Evolutionary conservation across 2,888 invertebrate genomes (phyloP).

Genomic region (Cephus runcator): DNA sequence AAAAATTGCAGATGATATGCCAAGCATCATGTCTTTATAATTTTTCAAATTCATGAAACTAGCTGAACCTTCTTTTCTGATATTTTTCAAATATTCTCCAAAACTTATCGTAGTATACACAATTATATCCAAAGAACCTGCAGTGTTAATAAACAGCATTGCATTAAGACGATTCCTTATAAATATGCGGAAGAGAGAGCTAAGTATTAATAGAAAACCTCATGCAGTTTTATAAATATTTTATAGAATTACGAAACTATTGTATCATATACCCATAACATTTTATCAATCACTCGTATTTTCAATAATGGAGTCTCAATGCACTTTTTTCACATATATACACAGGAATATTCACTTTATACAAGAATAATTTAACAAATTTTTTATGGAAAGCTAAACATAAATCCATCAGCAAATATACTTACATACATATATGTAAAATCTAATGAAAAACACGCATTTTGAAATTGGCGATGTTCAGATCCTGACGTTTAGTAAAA

Average conservation of each 20-base stretch:
- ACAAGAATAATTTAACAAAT: neutral
- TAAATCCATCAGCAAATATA: neutral
- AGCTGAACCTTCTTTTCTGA: neutral
- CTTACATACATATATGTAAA: neutral
- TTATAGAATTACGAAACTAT: no score
- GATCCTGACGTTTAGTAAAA: no score
- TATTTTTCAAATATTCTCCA: neutral
- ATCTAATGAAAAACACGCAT: neutral
- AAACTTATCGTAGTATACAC: neutral
- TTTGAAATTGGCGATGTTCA: neutral
- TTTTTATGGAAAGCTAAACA: neutral
- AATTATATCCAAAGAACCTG: no score
- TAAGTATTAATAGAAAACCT: no score
- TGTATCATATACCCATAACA: no score
- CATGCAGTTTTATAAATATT: no score
- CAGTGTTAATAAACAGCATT: no score
- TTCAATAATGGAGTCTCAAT: no score
- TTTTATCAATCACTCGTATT: no score
- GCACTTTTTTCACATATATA: no score
- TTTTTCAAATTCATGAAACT: neutral
- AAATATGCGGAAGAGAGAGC: no score
- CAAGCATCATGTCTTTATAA: neutral
- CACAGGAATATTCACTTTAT: neutral
- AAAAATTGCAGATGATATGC: slow-evolving; percentile 10
- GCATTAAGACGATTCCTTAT: no score